Base-by-base conservation (phyloP, 1,140 invertebrate species). In the Cydia amplana region DNA sequence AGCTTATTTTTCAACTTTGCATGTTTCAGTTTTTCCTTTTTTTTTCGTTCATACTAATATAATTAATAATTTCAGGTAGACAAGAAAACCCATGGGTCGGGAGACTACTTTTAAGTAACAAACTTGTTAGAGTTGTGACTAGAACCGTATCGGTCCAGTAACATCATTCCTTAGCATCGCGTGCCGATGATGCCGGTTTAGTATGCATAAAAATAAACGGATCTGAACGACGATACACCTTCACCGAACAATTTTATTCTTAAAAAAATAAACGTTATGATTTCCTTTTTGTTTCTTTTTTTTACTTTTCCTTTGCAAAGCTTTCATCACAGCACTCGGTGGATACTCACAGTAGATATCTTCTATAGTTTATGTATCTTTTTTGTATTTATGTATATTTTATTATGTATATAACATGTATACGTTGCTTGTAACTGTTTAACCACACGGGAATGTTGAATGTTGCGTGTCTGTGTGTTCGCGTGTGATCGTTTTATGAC, bases 21-120 rank as follows among this genome's bases (percentile, higher is more conserved):
- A 84, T 84, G 81, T 77, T 79, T 67, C 79, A 75, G 72, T 76
- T 74, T 84, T 85, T 83, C 78, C 80, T 82, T 86, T 18, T 79
- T 86, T n/a, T 85, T 89, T 88, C 83, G 89, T 91, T 91, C 89
- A 87, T 91, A 92, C 91, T 92, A 92, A 92, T 92, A 84, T 89
- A 90, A 90, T 92, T 91, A 91, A 91, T 90, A 91, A 89, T 93
- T 93, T 93, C 91, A 93, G 91, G 91, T 93, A 89, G 85, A 88
- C 89, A 80, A 89, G 87, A 91, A 91, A 88, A 74, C 89, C 89
- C 91, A 82, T 84, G 91, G 89, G 86, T 91, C 88, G 91, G 91
- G 88, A 89, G 88, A 85, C 88, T 88, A 84, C 91, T 90, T 87
- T 81, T 87, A 83, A 84, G 89, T 92, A 91, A 92, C 87, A 85